A percentile compares a stretch with the other conserved stretches of the same genome.
Conservation (phyloP, 1,140 invertebrate species). For the Papilio aristodemus region DNA sequence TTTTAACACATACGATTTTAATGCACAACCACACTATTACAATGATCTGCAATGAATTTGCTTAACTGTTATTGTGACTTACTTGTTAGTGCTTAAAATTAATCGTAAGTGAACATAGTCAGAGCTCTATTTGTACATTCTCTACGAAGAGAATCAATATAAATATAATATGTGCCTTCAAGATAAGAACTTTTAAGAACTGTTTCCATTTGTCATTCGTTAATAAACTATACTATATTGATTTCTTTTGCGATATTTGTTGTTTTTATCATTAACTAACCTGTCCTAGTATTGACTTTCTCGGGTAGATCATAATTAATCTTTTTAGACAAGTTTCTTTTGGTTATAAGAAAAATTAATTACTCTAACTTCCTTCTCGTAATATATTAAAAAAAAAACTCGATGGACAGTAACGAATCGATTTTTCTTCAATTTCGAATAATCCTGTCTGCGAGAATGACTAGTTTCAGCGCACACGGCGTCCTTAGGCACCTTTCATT, state of each 20-base stretch:
- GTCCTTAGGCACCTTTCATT: conserved; percentile 29
- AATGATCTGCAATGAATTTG: conserved; percentile 11
- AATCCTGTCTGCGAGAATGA: conserved; percentile 1
- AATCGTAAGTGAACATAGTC: background rate
- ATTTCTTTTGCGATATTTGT: background rate
- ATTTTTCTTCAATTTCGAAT: conserved; percentile 20
- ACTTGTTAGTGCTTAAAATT: background rate
- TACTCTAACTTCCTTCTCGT: conserved; percentile 15
- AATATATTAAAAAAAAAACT: too few species aligned
- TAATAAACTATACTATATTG: too few species aligned
- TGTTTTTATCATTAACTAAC: background rate
- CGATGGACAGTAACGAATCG: background rate
- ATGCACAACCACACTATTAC: conserved; percentile 1
- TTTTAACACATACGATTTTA: conserved; percentile 28
- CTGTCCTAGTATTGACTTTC: background rate
- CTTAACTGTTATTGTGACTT: background rate
- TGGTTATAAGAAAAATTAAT: conserved; percentile 5
- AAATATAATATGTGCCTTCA: too few species aligned
- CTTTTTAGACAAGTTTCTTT: conserved; percentile 13
- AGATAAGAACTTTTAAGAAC: too few species aligned
- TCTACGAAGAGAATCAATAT: too few species aligned
- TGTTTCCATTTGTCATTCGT: too few species aligned
- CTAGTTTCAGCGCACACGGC: conserved; percentile 8
- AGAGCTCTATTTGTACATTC: too few species aligned
- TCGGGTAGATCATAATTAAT: background rate